Conservation (phyloP, 2,113 vertebrate species). For the Larimichthys polyactis region DNA sequence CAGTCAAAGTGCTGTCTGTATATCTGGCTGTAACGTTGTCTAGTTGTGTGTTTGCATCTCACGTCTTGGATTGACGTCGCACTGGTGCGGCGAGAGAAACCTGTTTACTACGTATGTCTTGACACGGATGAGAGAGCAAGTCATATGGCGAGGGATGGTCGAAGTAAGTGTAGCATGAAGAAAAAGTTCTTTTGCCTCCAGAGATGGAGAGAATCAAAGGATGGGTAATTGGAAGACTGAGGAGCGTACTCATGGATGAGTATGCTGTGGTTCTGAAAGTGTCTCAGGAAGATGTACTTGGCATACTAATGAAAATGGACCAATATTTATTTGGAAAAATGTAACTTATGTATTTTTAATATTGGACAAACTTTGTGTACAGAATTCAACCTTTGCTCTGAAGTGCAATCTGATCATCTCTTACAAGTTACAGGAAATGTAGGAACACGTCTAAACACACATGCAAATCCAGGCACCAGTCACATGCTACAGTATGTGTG, state of each 20-base stretch:
- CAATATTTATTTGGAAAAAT: constrained; percentile 76
- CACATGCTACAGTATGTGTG: constrained; percentile 27
- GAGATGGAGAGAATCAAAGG: constrained; percentile 33
- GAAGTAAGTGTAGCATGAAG: constrained; percentile 60
- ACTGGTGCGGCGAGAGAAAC: constrained; percentile 24
- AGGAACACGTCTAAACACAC: constrained; percentile 23
- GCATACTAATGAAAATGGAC: constrained; percentile 60
- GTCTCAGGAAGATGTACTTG: constrained; percentile 72
- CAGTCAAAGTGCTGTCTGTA: constrained; percentile 1
- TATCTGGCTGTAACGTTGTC: constrained; percentile 21
- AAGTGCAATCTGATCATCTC: constrained; percentile 67
- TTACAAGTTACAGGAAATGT: constrained; percentile 12
- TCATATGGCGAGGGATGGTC: constrained; percentile 52
- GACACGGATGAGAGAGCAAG: constrained; percentile 41
- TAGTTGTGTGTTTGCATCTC: constrained; percentile 15
- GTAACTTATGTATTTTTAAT: constrained; percentile 69
- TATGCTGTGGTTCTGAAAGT: constrained; percentile 39
- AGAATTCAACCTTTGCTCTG: constrained; percentile 60
- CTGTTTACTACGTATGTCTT: constrained; percentile 59
- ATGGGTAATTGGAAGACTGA: constrained; percentile 5
- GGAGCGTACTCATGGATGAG: constrained; percentile 1
- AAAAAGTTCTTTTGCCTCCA: constrained; percentile 35
- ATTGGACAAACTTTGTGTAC: constrained; percentile 50
- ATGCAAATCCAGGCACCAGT: constrained; percentile 31
- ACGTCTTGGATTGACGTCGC: constrained; percentile 14